Conservation (phyloP, 2,113 vertebrate genomes). For the Smithornis capensis region DNA sequence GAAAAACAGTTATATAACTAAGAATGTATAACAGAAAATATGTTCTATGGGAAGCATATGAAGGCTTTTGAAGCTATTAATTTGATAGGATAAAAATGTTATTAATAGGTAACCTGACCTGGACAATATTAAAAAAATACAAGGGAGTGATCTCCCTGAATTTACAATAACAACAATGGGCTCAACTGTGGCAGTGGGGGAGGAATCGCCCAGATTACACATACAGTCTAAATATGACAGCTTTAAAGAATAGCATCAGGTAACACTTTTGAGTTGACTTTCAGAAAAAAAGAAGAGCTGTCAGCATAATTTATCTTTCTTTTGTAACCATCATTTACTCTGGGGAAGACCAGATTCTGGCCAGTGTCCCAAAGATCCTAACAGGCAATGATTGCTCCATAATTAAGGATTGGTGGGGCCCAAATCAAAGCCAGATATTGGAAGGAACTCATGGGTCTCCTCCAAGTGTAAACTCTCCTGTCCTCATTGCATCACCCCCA, state of each 20-base stretch:
- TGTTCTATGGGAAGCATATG: not conserved
- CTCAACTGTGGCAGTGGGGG: not conserved
- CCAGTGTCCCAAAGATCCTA: fast-evolving
- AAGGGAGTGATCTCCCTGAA: not conserved
- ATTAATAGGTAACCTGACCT: not conserved
- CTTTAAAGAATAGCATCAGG: not conserved
- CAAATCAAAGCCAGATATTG: not conserved
- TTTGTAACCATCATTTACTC: not conserved
- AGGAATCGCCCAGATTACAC: not conserved
- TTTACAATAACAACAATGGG: not conserved
- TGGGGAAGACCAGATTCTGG: not conserved
- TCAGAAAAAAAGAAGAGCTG: not conserved
- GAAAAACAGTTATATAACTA: not conserved
- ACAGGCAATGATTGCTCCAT: not conserved
- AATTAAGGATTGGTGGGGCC: not conserved
- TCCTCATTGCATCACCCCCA: not conserved
- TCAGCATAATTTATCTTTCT: not conserved
- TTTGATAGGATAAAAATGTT: not conserved
- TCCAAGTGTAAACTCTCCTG: not conserved
- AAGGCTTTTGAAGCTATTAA: not conserved
- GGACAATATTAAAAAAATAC: not conserved
- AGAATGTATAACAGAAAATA: not conserved
- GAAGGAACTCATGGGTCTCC: not conserved
- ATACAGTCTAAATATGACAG: not conserved
- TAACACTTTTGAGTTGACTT: not conserved